Percentiles rank a stretch among this genome's conserved stretches.
These are phyloP conservation scores for Lontra canadensis DNA, from an alignment of 2,113 vertebrate species.

Conservation along the genomic window DNA sequence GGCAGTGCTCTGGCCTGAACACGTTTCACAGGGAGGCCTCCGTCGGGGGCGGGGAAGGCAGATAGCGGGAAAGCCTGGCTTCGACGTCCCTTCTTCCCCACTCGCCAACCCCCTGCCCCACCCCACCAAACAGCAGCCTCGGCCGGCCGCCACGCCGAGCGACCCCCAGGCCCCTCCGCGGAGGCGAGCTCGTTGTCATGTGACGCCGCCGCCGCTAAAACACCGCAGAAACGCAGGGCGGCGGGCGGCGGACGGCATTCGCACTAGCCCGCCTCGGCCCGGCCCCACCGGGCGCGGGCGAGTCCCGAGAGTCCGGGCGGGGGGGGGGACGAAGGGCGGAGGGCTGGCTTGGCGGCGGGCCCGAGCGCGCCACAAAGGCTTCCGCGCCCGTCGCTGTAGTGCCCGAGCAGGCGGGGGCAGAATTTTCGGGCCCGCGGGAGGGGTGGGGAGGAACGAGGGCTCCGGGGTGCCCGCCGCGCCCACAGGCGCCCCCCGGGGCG, in stretches of 20 bases:
- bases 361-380: conserved; percentile 79
- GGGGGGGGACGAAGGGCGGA: not conserved
- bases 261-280: conserved; percentile 65
- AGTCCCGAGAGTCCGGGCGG: conserved; percentile 68
- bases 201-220: conserved; percentile 61
- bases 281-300: conserved; percentile 64
- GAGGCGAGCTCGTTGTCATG: conserved; percentile 71
- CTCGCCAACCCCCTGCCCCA: conserved; percentile 2
- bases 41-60: conserved; percentile 5
- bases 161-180: conserved; percentile 63
- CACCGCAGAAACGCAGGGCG: conserved; percentile 72
- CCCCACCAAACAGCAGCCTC: conserved; percentile 22
- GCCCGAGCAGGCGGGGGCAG: conserved; percentile 68
- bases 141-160: not conserved
- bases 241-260: conserved; percentile 49
- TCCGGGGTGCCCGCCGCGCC: conserved; percentile 49
- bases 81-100: not conserved
- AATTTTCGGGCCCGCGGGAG: conserved; percentile 48
- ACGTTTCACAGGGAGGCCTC: conserved; percentile 32
- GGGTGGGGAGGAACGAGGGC: not conserved
- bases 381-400: conserved; percentile 59
- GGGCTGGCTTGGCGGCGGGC: conserved; percentile 72
- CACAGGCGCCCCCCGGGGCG: conserved; percentile 76
- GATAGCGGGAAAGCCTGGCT: conserved; percentile 37
- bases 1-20: conserved; percentile 49